Evolutionary conservation across 2,888 invertebrate species (phyloP).

Genomic region (Philaethria dido): DNA sequence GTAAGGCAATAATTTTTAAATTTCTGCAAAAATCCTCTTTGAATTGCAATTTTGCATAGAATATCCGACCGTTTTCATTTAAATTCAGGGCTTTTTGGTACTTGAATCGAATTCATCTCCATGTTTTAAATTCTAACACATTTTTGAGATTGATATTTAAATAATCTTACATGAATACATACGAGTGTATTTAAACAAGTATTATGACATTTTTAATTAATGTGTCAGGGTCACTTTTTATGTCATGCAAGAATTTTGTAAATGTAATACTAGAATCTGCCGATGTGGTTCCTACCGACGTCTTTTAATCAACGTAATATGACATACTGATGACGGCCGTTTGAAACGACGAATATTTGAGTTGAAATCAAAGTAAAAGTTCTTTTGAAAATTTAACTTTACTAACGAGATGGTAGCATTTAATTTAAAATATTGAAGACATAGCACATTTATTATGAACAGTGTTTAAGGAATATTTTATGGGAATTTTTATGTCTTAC

Average conservation of each 20-base stretch:
- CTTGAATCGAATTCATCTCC: neutral
- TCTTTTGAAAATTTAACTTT: slow-evolving; percentile 2
- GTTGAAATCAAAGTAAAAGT: slow-evolving; percentile 23
- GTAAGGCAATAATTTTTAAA: too few species aligned
- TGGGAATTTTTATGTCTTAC: neutral
- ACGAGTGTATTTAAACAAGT: too few species aligned
- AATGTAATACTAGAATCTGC: slow-evolving; percentile 2
- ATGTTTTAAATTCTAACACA: too few species aligned
- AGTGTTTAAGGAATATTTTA: neutral
- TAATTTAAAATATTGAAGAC: slow-evolving; percentile 13
- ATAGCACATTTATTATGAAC: slow-evolving; percentile 1
- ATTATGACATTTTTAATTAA: neutral
- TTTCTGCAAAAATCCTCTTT: neutral
- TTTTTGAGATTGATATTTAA: too few species aligned
- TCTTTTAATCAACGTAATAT: slow-evolving; percentile 14
- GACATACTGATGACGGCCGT: slow-evolving; percentile 14
- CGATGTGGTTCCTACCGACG: neutral
- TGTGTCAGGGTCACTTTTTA: slow-evolving; percentile 11
- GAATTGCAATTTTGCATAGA: neutral
- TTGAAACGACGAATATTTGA: neutral
- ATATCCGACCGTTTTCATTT: neutral
- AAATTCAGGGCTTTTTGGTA: neutral
- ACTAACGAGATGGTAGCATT: slow-evolving; percentile 13
- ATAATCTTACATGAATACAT: too few species aligned
- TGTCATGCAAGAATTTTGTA: slow-evolving; percentile 8